Conservation (phyloP, 2,797 vertebrate species). For the Acanthiza pusilla region DNA sequence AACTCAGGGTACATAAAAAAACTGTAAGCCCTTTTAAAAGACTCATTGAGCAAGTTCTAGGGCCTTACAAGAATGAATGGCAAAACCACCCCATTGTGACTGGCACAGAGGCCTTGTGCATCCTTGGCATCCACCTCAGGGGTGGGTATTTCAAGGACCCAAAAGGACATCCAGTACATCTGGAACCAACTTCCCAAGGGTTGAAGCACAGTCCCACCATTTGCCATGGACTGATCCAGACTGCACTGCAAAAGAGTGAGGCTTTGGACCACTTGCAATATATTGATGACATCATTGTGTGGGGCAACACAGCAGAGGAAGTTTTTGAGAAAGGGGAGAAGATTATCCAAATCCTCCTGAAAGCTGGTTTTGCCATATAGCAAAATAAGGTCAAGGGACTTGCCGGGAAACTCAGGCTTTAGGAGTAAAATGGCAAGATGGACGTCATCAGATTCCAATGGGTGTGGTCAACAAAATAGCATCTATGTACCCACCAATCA, state of each 20-base stretch:
- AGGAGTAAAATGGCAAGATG: background rate
- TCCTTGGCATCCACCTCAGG: background rate
- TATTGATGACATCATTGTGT: background rate
- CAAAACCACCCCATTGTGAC: background rate
- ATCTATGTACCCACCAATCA: background rate
- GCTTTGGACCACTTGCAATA: background rate
- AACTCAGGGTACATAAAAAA: background rate
- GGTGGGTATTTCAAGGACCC: background rate
- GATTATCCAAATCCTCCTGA: background rate
- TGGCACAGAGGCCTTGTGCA: background rate
- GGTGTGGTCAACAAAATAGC: background rate
- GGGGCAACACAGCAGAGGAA: background rate
- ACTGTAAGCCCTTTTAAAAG: background rate
- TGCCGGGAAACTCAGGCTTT: background rate
- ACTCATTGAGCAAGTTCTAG: accelerated
- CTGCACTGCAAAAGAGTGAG: background rate
- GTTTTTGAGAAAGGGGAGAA: background rate
- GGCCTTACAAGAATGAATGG: background rate
- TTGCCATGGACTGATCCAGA: background rate
- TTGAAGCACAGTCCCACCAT: background rate
- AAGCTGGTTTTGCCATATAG: background rate
- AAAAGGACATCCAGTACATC: background rate
- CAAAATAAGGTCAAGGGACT: background rate
- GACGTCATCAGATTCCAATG: background rate
- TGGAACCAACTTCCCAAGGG: background rate